Evolutionary conservation across 2,113 vertebrate species (phyloP), one percentile per base, ranked within the genome.

Genomic region (Vulpes ferrilata): DNA sequence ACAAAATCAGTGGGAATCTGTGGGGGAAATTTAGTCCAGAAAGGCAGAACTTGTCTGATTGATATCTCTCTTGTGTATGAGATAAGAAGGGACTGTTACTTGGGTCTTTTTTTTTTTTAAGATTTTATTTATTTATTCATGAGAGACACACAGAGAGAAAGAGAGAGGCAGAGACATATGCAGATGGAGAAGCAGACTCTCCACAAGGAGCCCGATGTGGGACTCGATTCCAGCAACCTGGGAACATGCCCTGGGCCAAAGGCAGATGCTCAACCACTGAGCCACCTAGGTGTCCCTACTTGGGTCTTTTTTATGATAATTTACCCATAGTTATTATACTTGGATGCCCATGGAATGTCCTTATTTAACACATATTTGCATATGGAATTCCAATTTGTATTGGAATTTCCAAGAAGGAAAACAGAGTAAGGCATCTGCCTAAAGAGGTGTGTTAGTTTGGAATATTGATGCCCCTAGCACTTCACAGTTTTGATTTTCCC

Each of bases 321-420:
- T 98, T 97, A 57, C 59, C 96, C 95, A 83, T 88, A 96, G 74
- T 97, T 98, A 97, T 60, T 65, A 59, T 87, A 90, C 9, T 96
- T 97, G 96, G 88, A 82, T 88, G 64, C 96, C 96, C 96, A 98
- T 94, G 88, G 96, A 83, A 81, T 95, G 89, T 30, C 19, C 53
- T 98, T 98, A 97, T 97, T 43, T 97, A 98, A 98, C 20, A 3
- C 7, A 3, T 20, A 97, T 98, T 98, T 98, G 93, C 96, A 98
- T 98, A 96, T 82, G 96, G 84, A 80, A 64, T 95, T 80, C 64
- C 55, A 62, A 5, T 51, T 69, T 85, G 22, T 12, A 23, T 96
- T 98, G 6, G 9, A 64, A 96, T 93, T 95, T 93, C 82, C 81
- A 97, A 79, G 43, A 97, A 62, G 57, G 84, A 92, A 43, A 98